Evolutionary conservation across 2,888 invertebrate genomes (phyloP), one percentile per base, ranked within the genome.

Genomic region (Zaprionus obscuricornis): DNA sequence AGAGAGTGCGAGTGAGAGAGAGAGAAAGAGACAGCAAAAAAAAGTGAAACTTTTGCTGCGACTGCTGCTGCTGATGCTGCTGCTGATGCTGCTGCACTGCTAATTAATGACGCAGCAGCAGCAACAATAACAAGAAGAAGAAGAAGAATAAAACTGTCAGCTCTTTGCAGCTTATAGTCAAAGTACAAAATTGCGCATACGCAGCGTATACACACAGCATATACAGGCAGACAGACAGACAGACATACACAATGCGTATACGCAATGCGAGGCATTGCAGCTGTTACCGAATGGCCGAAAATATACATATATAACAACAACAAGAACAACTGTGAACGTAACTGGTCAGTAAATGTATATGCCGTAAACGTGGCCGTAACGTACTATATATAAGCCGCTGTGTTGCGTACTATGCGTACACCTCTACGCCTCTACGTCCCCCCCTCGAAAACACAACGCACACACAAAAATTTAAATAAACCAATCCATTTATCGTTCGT

Each of bases 21-120:
- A 45, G 26, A 16, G 14, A 29, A 10, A 14, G 10, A 36, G 31
- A 20, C 1, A 20, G 31, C n/a, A 7, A 14, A 14, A 45, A 77
- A 81, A 85, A 85, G 85, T 85, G 81, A 85, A 81, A 85, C 77
- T 83, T n/a, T n/a, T n/a, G n/a, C n/a, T n/a, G n/a, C n/a, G n/a
- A n/a, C n/a, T n/a, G n/a, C n/a, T n/a, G n/a, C n/a, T n/a, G n/a
- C n/a, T n/a, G n/a, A n/a, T n/a, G n/a, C n/a, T 63, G 63, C 58
- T 56, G 50, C 29, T 11, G 33, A 47, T 39, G 40, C 49, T 33
- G n/a, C n/a, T 26, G 59, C 60, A 27, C 26, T 51, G 51, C 59
- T 85, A 78, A 72, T 82, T 79, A 78, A 78, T 82, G 79, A 59
- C 58, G 63, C 56, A 14, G 64, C 50, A 46, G 17, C 37, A 26